These are phyloP conservation scores for Mus musculus DNA, from an alignment of 2,113 vertebrate species.

Conservation along the genomic window GRCm39 chr12:76518001-76518500, in stretches of 20 bases:
- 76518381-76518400: background rate
- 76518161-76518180: no score
- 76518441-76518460: background rate
- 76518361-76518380: background rate
- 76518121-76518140: background rate
- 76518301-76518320: background rate
- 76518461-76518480: background rate
- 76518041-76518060: constrained; percentile 12
- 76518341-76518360: background rate
- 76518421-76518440: background rate
- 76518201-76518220: background rate
- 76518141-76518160: background rate
- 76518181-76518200: no score
- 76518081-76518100: background rate
- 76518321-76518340: background rate
- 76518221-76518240: background rate
- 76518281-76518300: background rate
- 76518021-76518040: no score
- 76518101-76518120: background rate
- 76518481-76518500: background rate
- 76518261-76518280: background rate
- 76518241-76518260: background rate
- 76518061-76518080: background rate
- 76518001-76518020: no score
- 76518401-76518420: background rate